A percentile compares a stretch with the other conserved stretches of the same genome.
Evolutionary conservation across 92 coral and sea anemone species (phyloP).

Genomic region (Scolanthus callimorphus): DNA sequence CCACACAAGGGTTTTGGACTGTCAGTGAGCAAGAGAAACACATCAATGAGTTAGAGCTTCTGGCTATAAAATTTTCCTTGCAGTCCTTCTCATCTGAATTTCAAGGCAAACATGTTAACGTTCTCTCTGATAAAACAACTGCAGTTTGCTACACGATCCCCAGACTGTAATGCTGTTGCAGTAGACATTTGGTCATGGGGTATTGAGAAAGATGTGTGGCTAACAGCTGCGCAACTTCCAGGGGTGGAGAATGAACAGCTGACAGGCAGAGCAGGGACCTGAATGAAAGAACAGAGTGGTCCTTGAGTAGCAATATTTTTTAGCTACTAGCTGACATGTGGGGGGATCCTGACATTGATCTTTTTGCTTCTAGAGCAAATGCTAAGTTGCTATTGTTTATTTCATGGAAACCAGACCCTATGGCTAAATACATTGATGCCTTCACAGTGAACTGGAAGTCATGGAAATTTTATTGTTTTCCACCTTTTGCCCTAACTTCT

Average conservation of each 20-base stretch:
- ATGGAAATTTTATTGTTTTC: not conserved
- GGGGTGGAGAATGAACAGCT: not conserved
- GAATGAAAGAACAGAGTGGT: not conserved
- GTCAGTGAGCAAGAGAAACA: slow-evolving; percentile 12
- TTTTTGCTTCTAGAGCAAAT: not conserved
- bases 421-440: too few relatives aligned
- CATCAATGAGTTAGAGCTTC: slow-evolving; percentile 37
- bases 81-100: slow-evolving; percentile 16
- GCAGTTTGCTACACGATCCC: slow-evolving; percentile 39
- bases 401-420: not conserved
- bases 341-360: not conserved
- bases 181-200: not conserved
- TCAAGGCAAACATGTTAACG: slow-evolving; percentile 20
- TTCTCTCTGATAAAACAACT: slow-evolving; percentile 42
- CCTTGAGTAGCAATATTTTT: not conserved
- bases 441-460: too few relatives aligned
- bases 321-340: not conserved
- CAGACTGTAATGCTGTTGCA: slow-evolving; percentile 6
- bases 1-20: slow-evolving; percentile 24
- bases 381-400: not conserved
- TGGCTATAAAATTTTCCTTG: slow-evolving; percentile 28
- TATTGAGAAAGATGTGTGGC: not conserved
- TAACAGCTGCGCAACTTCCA: not conserved
- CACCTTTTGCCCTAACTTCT: not conserved
- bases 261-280: not conserved